Evolutionary conservation across 2,797 vertebrate species (phyloP), one percentile per base, ranked within the genome.

Genomic region (Geotrypetes seraphini): DNA sequence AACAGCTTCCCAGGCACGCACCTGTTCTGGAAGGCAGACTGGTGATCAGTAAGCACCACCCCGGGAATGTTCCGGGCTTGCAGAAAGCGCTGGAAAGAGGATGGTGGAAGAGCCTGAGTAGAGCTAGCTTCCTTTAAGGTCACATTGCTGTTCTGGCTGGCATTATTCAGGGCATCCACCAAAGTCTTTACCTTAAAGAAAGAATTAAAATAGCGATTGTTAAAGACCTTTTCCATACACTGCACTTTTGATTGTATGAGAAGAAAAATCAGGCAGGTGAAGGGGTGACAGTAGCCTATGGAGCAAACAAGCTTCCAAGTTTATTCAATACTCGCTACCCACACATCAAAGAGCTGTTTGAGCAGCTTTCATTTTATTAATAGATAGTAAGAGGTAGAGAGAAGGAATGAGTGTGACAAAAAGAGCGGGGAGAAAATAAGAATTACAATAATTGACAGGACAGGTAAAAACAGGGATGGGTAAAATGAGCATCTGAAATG

Each of bases 71-170:
- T 70, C 8, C 50, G 76, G 28, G 60, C 77, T 16, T 75, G 78
- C 16, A 97, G 81, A 63, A 97, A 97, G n/a, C 91, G 83, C 57
- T 97, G 94, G 55, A 97, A 87, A 47, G 92, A 97, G 1, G 88
- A 89, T 0, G 94, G 93, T 0, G 94, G 93, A 8, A 97, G 89
- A 0, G 90, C 75, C 65, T 91, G 88, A 8, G 82, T 76, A 33
- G 37, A 22, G 3, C 0, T 1, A 0, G 55, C 63, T 31, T 76
- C 80, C 0, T 19, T 47, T 25, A 87, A 10, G 1, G 64, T 11
- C 6, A 96, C 15, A 0, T 5, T 43, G 3, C 76, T 22, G 1
- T 5, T 32, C 0, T 2, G 0, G 2, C 71, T 60, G n/a, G 63
- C 73, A 1, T 2, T 21, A 3, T 37, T 47, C 39, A 84, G 36